Evolutionary conservation across 2,113 vertebrate species (phyloP).

Genomic region (Uria aalge): DNA sequence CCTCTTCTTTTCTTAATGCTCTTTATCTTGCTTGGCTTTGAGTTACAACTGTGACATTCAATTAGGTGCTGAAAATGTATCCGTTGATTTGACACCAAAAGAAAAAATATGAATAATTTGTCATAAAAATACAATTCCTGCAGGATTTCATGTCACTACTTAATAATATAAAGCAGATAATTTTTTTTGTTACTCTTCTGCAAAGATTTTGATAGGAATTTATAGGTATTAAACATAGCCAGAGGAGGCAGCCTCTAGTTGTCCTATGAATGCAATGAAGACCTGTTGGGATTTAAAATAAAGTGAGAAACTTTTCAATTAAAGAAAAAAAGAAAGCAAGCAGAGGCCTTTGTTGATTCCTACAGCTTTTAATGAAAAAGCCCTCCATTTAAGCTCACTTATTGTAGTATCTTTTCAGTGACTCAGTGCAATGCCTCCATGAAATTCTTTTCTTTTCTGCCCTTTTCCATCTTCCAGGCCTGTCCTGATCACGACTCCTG

Average conservation of each 20-base stretch:
- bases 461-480: neutral
- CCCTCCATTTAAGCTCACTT: neutral
- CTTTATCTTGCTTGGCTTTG: slow-evolving; percentile 11
- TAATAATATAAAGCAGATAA: neutral
- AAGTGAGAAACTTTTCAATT: slow-evolving; percentile 11
- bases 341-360: neutral
- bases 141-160: neutral
- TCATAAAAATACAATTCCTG: neutral
- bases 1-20: neutral
- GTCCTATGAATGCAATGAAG: neutral
- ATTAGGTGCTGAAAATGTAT: slow-evolving; percentile 12
- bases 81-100: neutral
- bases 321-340: neutral
- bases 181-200: neutral
- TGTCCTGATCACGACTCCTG: neutral
- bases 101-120: neutral
- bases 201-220: slow-evolving; percentile 16
- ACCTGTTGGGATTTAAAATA: neutral
- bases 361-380: neutral
- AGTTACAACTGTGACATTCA: slow-evolving; percentile 30
- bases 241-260: neutral
- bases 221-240: slow-evolving; percentile 1
- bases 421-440: neutral
- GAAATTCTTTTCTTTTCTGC: neutral
- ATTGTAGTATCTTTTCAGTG: neutral